phyloP scores from a whole-genome alignment of 2,113 vertebrate genomes.

The Propithecus coquereli region DNA sequence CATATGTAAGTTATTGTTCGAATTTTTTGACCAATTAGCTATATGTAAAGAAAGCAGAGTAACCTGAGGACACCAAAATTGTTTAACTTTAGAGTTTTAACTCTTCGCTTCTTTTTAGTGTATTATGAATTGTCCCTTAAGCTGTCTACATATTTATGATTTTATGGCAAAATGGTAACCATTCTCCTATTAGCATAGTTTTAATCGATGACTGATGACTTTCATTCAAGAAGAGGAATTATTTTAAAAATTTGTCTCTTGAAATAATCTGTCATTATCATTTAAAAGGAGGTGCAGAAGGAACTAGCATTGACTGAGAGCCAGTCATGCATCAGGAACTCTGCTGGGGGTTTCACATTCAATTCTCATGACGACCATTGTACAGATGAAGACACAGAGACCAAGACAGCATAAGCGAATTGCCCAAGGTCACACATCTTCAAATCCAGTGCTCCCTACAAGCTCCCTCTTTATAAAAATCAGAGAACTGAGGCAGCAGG shows the following conservation, averaged over 20 bases:
- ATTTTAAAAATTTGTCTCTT: background rate
- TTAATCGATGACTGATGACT: background rate
- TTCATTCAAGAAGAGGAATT: background rate
- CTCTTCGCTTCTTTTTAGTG: background rate
- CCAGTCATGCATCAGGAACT: background rate
- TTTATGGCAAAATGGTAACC: background rate
- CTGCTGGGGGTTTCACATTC: background rate
- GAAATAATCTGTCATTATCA: background rate
- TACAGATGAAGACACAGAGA: background rate
- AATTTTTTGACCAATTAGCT: background rate
- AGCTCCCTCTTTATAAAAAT: background rate
- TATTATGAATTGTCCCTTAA: background rate
- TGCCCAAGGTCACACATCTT: background rate
- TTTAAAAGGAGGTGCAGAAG: background rate
- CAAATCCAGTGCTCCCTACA: background rate
- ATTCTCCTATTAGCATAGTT: background rate
- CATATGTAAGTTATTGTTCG: background rate
- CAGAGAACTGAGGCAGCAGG: background rate
- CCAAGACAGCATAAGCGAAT: background rate
- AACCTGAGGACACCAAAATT: background rate
- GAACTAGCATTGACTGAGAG: background rate
- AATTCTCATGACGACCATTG: background rate
- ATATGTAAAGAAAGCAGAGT: background rate
- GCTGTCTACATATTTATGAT: background rate
- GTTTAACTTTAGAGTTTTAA: slow-evolving; percentile 1